Percentiles rank a stretch among this genome's conserved stretches.
These are phyloP conservation scores for Mactra quadrangularis DNA, from an alignment of 1,140 invertebrate genomes.

Conservation along the genomic window DNA sequence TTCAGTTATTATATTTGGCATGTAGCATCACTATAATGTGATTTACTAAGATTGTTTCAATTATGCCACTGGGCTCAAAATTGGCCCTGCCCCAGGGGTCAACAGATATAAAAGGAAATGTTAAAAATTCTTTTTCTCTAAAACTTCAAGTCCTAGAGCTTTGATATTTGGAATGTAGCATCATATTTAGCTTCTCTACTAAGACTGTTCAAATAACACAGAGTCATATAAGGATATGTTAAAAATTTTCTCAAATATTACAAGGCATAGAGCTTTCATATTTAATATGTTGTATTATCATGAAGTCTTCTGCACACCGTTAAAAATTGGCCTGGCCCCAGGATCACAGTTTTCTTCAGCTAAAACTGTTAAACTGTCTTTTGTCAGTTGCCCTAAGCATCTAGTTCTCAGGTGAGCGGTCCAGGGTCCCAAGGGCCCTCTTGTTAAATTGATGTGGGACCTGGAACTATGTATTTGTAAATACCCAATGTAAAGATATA, in stretches of 20 bases:
- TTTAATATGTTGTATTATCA: background rate
- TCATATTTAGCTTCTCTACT: background rate
- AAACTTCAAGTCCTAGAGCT: constrained; percentile 2
- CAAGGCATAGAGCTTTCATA: background rate
- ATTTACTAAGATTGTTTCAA: no score
- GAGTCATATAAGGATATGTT: background rate
- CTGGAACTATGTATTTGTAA: background rate
- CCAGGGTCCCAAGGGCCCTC: no score
- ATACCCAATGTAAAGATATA: no score
- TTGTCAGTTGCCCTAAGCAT: no score
- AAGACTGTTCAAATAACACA: background rate
- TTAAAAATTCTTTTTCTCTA: no score
- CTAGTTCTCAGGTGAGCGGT: no score
- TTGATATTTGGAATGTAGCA: background rate
- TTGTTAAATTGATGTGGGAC: background rate
- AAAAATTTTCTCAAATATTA: background rate
- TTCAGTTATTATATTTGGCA: no score
- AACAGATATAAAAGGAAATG: no score
- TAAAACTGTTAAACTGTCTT: background rate
- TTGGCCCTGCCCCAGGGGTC: no score
- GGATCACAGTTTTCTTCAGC: background rate
- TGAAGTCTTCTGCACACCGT: no score
- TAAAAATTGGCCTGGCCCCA: background rate
- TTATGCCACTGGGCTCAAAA: no score
- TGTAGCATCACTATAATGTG: no score